Base-by-base conservation (phyloP, 2,888 invertebrate species). In the Herminia tarsipennalis region DNA sequence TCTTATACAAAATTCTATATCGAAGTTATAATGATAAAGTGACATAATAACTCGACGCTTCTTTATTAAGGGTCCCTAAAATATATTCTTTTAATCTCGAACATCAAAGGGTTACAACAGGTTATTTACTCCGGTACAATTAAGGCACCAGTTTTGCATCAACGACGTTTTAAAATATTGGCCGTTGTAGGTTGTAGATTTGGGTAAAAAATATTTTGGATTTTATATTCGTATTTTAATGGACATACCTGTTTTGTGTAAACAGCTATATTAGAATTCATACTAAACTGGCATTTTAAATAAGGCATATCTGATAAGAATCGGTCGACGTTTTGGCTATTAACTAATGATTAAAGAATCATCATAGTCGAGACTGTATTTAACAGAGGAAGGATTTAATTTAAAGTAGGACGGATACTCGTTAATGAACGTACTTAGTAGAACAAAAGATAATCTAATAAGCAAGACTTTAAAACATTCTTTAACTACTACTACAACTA, bases 71-170 rank as follows among this genome's bases (percentile, higher is more conserved):
- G 29, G 33, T 13, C 37, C 40, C 44, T 37, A 25, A 58, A 58
- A 39, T 38, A 41, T 37, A 28, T 42, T 45, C 9, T 46, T 50
- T 53, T 63, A 40, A 57, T 55, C 56, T 55, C 30, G 32, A 24
- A 40, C 47, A 53, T 66, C 55, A 57, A 63, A 66, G 50, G 50
- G 47, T 46, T 54, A 44, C 40, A 27, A 42, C 43, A 37, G 36
- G 32, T 56, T 49, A 53, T 51, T 62, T 28, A 39, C 32, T 39
- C 24, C 10, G 29, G 35, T 40, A 39, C 36, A 54, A 51, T 56
- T 48, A 54, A 48, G 43, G 49, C 49, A 49, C 40, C 43, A 48
- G 27, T 52, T 46, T 37, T 18, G 30, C 16, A 37, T 22, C 22
- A 14, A 33, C 22, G 32, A 32, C 24, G 18, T 27, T 37, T 45